These are phyloP conservation scores for Pachypeltis micranthus DNA, from an alignment of 1,140 invertebrate species.

Conservation along the genomic window DNA sequence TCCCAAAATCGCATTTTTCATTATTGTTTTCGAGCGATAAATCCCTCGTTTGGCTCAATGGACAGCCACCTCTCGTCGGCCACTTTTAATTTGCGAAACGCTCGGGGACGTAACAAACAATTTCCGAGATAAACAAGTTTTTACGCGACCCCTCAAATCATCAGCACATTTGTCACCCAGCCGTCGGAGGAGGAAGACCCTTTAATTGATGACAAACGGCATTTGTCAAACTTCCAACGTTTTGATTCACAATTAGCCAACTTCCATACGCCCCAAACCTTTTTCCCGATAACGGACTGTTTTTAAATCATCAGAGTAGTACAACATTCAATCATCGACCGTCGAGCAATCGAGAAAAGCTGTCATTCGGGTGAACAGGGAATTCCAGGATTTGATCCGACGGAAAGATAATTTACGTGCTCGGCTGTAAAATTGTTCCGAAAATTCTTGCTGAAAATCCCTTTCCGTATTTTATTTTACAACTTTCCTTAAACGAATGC, in stretches of 20 bases:
- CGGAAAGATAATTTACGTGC: too few relatives aligned
- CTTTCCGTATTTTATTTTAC: too few relatives aligned
- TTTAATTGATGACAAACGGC: not conserved
- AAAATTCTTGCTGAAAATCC: too few relatives aligned
- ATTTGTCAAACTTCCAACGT: not conserved
- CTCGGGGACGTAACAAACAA: conserved; percentile 2
- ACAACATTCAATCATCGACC: too few relatives aligned
- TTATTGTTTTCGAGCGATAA: conserved; percentile 8
- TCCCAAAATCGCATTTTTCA: not conserved
- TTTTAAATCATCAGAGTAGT: too few relatives aligned
- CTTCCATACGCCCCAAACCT: too few relatives aligned
- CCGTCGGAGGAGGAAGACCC: not conserved
- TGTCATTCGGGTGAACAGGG: too few relatives aligned
- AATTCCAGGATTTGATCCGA: too few relatives aligned
- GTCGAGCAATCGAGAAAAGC: too few relatives aligned
- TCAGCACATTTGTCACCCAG: not conserved
- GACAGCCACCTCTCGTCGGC: not conserved
- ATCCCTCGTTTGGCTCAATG: not conserved
- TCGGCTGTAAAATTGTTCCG: too few relatives aligned
- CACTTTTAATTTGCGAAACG: not conserved
- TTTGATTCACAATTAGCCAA: not conserved
- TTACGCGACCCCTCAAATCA: conserved; percentile 9
- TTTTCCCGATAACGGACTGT: too few relatives aligned
- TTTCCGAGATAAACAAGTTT: not conserved
- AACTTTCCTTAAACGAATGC: too few relatives aligned